phyloP scores from a whole-genome alignment of 2,797 vertebrate genomes.

The Sternotherus odoratus region DNA sequence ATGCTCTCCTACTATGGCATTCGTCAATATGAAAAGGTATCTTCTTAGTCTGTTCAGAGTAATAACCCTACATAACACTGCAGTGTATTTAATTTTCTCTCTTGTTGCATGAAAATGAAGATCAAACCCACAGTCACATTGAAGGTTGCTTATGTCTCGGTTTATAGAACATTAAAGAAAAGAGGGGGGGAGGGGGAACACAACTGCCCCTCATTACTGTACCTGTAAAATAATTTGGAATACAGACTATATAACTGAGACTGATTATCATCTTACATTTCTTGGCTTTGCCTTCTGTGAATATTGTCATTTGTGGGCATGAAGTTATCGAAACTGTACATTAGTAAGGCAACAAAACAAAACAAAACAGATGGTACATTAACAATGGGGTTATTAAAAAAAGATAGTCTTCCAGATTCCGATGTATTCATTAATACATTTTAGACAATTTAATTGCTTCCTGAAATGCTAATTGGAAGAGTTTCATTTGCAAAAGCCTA shows the following conservation, averaged over 20 bases:
- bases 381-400: conserved; percentile 80
- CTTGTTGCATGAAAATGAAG: conserved; percentile 48
- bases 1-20: conserved; percentile 3
- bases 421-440: conserved; percentile 84
- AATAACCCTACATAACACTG: conserved; percentile 37
- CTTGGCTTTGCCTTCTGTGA: conserved; percentile 72
- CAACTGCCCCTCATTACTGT: conserved; percentile 20
- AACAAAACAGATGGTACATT: conserved; percentile 81
- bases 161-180: background rate
- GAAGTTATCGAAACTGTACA: conserved; percentile 68
- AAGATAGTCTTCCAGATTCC: conserved; percentile 79
- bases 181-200: background rate
- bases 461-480: conserved; percentile 84
- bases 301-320: conserved; percentile 68
- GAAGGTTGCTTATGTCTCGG: background rate
- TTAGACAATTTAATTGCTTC: conserved; percentile 86
- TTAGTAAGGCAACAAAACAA: conserved; percentile 70
- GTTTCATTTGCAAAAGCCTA: conserved; percentile 81
- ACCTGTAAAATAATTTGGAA: conserved; percentile 67
- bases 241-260: conserved; percentile 63
- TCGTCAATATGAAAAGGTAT: background rate
- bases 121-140: conserved; percentile 46
- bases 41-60: conserved; percentile 21
- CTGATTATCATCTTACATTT: conserved; percentile 72
- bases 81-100: conserved; percentile 67